These are phyloP conservation scores for Yponomeuta cagnagella DNA, from an alignment of 2,888 invertebrate species.

Conservation along the genomic window DNA sequence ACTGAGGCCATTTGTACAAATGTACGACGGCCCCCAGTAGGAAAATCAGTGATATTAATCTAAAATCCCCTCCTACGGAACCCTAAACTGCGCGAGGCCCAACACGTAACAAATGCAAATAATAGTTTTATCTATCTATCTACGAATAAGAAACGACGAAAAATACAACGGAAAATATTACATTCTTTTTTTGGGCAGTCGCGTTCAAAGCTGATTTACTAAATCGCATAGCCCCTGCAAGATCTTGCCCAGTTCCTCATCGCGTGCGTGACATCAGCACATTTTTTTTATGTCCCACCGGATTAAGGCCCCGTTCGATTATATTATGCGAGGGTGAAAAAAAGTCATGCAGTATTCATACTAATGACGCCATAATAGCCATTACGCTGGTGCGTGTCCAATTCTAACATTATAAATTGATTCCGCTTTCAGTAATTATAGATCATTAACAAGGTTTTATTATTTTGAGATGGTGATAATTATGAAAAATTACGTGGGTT, in stretches of 20 bases:
- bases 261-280: constrained; percentile 49
- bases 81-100: too few relatives aligned
- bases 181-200: too few relatives aligned
- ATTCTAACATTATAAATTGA: constrained; percentile 13
- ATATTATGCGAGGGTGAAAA: constrained; percentile 26
- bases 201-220: too few relatives aligned
- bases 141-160: too few relatives aligned
- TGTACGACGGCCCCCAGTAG: too few relatives aligned
- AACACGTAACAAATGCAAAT: too few relatives aligned
- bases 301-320: constrained; percentile 29
- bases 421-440: constrained; percentile 9
- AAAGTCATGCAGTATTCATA: constrained; percentile 23
- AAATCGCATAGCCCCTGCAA: background rate
- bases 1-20: too few relatives aligned
- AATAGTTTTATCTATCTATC: too few relatives aligned
- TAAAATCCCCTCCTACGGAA: too few relatives aligned
- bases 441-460: background rate
- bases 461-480: background rate
- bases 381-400: constrained; percentile 18
- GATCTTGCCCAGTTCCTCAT: constrained; percentile 17
- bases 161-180: too few relatives aligned
- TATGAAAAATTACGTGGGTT: background rate
- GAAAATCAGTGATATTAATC: too few relatives aligned
- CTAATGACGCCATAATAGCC: constrained; percentile 19
- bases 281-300: constrained; percentile 39